Evolutionary conservation across 2,113 vertebrate species (phyloP).

Genomic region (Gambusia affinis): DNA sequence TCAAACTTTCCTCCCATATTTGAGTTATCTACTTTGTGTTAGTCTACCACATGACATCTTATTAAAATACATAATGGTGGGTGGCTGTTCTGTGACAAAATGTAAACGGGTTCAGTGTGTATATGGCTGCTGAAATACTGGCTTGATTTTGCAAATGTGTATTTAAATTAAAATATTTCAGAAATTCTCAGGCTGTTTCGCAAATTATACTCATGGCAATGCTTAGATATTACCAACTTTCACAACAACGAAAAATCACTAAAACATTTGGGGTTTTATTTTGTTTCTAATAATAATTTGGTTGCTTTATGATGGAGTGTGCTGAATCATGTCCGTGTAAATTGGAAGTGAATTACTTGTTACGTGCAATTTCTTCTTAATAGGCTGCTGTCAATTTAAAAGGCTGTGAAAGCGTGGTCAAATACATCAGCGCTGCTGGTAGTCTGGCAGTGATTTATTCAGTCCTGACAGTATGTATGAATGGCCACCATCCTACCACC

Average conservation of each 20-base stretch:
- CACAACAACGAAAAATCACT: not conserved
- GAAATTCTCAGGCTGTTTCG: not conserved
- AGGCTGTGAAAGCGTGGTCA: not conserved
- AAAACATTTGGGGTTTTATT: not conserved
- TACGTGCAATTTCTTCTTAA: slow-evolving; percentile 33
- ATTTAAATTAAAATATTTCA: not conserved
- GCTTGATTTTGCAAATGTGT: not conserved
- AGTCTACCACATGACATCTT: not conserved
- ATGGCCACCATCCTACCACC: slow-evolving; percentile 21
- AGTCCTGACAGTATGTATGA: slow-evolving; percentile 13
- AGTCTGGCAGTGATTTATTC: slow-evolving; percentile 36
- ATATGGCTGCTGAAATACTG: not conserved
- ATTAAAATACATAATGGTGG: not conserved
- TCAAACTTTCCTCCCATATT: too few species aligned
- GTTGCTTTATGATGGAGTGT: slow-evolving; percentile 14
- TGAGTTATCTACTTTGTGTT: not conserved
- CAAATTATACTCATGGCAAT: not conserved
- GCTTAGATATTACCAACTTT: not conserved
- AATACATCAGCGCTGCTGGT: slow-evolving; percentile 5
- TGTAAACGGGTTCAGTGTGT: not conserved
- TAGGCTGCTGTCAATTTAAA: slow-evolving; percentile 26
- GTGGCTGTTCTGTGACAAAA: not conserved
- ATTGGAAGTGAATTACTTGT: slow-evolving; percentile 42
- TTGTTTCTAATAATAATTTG: not conserved
- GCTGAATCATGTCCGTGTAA: slow-evolving; percentile 36